A percentile compares a stretch with the other conserved stretches of the same genome.
Conservation (phyloP, 2,888 invertebrate species). For the Tachina grossa region DNA sequence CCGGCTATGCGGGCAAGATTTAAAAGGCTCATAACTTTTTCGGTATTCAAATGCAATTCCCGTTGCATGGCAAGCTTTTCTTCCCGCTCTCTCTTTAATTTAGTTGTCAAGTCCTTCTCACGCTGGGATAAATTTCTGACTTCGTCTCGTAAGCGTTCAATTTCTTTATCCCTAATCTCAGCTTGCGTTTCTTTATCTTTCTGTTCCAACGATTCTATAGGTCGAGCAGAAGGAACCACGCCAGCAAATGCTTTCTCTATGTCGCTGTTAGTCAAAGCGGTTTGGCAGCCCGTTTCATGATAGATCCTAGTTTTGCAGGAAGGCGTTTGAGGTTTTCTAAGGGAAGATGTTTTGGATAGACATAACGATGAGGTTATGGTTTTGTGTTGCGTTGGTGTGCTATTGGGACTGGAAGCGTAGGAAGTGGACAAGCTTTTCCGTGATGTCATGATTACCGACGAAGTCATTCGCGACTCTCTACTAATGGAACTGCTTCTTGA, state of each 20-base stretch:
- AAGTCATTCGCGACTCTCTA: constrained; percentile 83
- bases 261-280: constrained; percentile 88
- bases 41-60: constrained; percentile 89
- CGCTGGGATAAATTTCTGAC: constrained; percentile 85
- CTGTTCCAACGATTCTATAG: constrained; percentile 83
- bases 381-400: constrained; percentile 74
- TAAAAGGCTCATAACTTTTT: constrained; percentile 86
- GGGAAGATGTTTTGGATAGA: constrained; percentile 63
- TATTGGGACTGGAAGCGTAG: constrained; percentile 41
- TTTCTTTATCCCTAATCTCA: constrained; percentile 86
- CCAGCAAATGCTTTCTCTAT: constrained; percentile 89
- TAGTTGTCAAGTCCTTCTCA: constrained; percentile 85
- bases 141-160: constrained; percentile 85
- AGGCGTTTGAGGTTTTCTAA: constrained; percentile 78
- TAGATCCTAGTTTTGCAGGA: constrained; percentile 87
- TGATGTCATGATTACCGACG: constrained; percentile 79
- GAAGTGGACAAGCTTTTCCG: constrained; percentile 75
- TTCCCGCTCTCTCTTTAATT: constrained; percentile 87
- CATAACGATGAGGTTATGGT: constrained; percentile 59
- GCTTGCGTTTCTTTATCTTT: constrained; percentile 86
- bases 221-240: constrained; percentile 79
- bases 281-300: constrained; percentile 91
- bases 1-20: constrained; percentile 81
- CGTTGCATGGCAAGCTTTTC: constrained; percentile 89
- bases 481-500: constrained; percentile 84